A percentile compares a stretch with the other conserved stretches of the same genome.
Conservation (phyloP, 2,888 invertebrate species). For the Drosophila borealis region DNA sequence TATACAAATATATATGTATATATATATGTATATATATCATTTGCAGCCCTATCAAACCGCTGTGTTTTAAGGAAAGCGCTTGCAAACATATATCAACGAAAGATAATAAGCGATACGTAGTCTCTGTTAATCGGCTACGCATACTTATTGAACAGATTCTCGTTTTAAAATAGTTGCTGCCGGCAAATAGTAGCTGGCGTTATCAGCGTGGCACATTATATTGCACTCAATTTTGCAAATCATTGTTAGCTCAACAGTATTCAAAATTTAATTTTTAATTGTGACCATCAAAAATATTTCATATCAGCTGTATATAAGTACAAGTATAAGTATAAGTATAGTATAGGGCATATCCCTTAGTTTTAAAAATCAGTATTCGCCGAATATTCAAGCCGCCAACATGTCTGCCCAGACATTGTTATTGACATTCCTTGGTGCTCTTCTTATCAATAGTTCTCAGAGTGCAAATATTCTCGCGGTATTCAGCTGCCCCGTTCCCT, state of each 20-base stretch:
- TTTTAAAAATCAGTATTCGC: background rate
- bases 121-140: too few species aligned
- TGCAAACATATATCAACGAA: too few species aligned
- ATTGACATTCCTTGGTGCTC: background rate
- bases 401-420: conserved; percentile 6
- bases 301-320: too few species aligned
- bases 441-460: conserved; percentile 21
- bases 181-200: background rate
- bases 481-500: conserved; percentile 74
- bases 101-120: too few species aligned
- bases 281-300: background rate
- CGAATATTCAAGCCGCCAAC: background rate
- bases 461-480: conserved; percentile 79
- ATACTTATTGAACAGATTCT: background rate
- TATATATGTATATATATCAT: too few species aligned
- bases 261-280: background rate
- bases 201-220: background rate
- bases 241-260: background rate
- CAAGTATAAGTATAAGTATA: too few species aligned
- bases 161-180: background rate
- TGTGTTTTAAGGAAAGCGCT: too few species aligned
- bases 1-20: too few species aligned
- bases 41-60: too few species aligned
- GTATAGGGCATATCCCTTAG: too few species aligned
- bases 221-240: background rate